These are phyloP conservation scores for Hydrotaea cyrtoneurina DNA, from an alignment of 2,888 invertebrate genomes.

Conservation along the genomic window DNA sequence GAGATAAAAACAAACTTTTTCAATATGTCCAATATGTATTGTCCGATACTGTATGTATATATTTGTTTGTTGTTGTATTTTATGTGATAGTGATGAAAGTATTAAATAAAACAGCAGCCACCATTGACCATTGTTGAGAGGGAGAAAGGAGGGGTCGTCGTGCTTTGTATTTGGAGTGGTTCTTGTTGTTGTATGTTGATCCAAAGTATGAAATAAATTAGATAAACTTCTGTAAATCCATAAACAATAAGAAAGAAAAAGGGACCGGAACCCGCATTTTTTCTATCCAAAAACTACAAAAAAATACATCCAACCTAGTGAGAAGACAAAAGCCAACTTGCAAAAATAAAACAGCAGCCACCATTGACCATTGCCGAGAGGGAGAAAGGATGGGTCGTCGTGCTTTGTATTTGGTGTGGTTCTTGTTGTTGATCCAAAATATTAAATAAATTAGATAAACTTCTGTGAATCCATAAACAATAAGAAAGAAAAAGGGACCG, in stretches of 20 bases:
- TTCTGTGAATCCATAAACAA: constrained; percentile 2
- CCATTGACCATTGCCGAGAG: background rate
- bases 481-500: background rate
- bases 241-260: background rate
- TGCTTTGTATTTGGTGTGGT: constrained; percentile 24
- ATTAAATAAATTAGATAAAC: constrained; percentile 26
- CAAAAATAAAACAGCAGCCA: background rate
- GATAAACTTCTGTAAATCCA: constrained; percentile 22
- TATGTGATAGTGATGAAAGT: constrained; percentile 33
- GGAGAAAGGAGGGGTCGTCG: constrained; percentile 50
- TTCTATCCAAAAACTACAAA: background rate
- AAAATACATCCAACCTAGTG: background rate
- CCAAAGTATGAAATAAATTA: constrained; percentile 41
- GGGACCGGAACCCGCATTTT: constrained; percentile 34
- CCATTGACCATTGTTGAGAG: background rate
- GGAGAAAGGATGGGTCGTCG: constrained; percentile 1
- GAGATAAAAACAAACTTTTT: no score
- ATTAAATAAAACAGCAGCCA: background rate
- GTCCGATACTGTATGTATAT: no score
- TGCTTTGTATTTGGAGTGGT: constrained; percentile 24
- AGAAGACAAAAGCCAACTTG: constrained; percentile 21
- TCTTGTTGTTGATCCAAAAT: constrained; percentile 42
- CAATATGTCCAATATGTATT: no score
- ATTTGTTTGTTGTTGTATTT: background rate
- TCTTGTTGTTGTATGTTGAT: constrained; percentile 21